Evolutionary conservation across 2,797 vertebrate genomes (phyloP).

Genomic region (Sebastolobus alascanus): DNA sequence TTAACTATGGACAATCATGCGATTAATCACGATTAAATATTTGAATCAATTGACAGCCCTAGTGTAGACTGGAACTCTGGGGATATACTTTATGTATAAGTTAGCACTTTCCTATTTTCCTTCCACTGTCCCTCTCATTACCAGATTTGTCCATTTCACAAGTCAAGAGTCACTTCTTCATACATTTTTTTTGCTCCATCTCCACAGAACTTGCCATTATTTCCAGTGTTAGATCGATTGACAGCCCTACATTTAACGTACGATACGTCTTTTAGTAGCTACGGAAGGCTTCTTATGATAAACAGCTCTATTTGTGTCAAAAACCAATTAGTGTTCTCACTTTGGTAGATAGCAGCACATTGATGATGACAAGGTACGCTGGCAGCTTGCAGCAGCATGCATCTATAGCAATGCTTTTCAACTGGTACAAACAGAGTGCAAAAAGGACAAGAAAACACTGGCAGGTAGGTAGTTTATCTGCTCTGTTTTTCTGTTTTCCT

Average conservation of each 20-base stretch:
- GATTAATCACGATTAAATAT: no score
- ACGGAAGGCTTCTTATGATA: background rate
- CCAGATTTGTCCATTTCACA: no score
- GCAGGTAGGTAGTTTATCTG: background rate
- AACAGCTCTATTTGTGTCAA: background rate
- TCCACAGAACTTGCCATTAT: no score
- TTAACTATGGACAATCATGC: no score
- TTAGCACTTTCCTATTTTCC: no score
- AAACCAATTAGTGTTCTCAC: background rate
- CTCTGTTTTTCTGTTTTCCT: background rate
- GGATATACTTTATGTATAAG: no score
- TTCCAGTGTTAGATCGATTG: no score
- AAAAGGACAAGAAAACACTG: background rate
- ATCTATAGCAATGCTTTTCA: background rate
- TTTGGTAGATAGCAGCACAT: background rate
- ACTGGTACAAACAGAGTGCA: background rate
- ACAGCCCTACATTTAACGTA: background rate
- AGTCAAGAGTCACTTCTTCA: no score
- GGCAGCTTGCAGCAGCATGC: background rate
- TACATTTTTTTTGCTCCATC: no score
- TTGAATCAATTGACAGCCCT: no score
- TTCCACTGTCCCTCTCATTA: no score
- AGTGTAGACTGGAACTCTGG: no score
- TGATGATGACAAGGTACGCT: background rate
- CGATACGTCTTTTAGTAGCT: accelerated